Evolutionary conservation across 2,888 invertebrate genomes (phyloP), one percentile per base, ranked within the genome.

Genomic region (Eupithecia pulchellata): DNA sequence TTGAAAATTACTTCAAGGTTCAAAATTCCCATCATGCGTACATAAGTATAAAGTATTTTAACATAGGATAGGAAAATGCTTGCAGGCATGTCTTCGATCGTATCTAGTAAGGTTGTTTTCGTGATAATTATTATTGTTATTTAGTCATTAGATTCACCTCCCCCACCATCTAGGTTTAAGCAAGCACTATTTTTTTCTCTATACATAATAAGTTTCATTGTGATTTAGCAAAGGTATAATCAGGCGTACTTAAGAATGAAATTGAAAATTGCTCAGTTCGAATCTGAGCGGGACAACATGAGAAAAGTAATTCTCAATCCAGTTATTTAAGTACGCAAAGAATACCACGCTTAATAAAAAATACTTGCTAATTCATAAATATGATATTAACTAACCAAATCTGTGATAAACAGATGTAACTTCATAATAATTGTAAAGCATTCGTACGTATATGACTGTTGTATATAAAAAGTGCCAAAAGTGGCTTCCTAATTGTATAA

Each of bases 401-500:
- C 63, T 73, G 73, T 73, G 69, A 71, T 70, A 68, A 30, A 47
- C 65, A 69, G 69, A 69, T 70, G 30, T 58, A 47, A 52, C 52
- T 64, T 66, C 55, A 69, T 72, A 61, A 61, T 64, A 25, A 62
- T 66, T 32, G 14, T 69, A 60, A 66, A 14, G 55, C 57, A 74
- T 63, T 66, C 68, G 65, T 75, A 64, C 8, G 2, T 71, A 66
- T 70, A 73, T 39, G 71, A 77, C 72, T 74, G 69, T 77, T 73
- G 67, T 66, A 34, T 67, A 74, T 80, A 84, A 83, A 78, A 78
- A 83, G 90, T 91, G 91, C 91, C 91, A 91, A 91, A 84, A 84
- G 81, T 89, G 89, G 89, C 90, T 87, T 86, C 74, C 84, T 77
- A 79, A 81, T 78, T 79, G 69, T 47, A 13, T 25, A 25, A 25